These are phyloP conservation scores for Drosophila sproati DNA, from an alignment of 1,140 invertebrate species.

Conservation along the genomic window DNA sequence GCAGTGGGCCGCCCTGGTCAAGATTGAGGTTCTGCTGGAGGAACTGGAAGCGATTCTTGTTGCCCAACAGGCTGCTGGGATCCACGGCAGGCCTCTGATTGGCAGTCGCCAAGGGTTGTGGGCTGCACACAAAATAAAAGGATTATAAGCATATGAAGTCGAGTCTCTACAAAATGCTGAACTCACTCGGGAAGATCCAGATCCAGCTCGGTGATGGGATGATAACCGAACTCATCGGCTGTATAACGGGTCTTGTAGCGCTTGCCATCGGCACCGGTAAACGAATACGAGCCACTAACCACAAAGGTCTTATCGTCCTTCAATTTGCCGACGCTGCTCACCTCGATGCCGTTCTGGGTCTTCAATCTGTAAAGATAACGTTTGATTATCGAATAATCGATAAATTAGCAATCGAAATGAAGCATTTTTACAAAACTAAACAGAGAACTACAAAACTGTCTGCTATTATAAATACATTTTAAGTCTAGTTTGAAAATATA, in stretches of 20 bases:
- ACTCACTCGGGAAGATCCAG: slow-evolving; percentile 83
- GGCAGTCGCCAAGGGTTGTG: slow-evolving; percentile 55
- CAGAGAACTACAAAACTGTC: too few relatives aligned
- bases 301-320: slow-evolving; percentile 85
- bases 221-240: slow-evolving; percentile 83
- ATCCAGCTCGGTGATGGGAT: slow-evolving; percentile 83
- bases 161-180: not conserved
- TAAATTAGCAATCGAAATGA: not conserved
- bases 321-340: slow-evolving; percentile 81
- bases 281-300: slow-evolving; percentile 88
- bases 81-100: slow-evolving; percentile 58
- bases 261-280: slow-evolving; percentile 87
- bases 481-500: too few relatives aligned
- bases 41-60: slow-evolving; percentile 82
- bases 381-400: not conserved
- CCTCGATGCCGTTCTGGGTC: slow-evolving; percentile 83
- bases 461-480: too few relatives aligned
- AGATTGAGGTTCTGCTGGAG: slow-evolving; percentile 73
- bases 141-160: too few relatives aligned
- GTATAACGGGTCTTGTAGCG: slow-evolving; percentile 85
- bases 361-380: slow-evolving; percentile 58
- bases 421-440: too few relatives aligned
- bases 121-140: slow-evolving; percentile 33
- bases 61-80: slow-evolving; percentile 71
- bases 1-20: slow-evolving; percentile 58